Percentiles rank a stretch among this genome's conserved stretches.
Evolutionary conservation across 53 echinoderm and acorn worm species (phyloP).

Genomic region (Crossaster papposus): DNA sequence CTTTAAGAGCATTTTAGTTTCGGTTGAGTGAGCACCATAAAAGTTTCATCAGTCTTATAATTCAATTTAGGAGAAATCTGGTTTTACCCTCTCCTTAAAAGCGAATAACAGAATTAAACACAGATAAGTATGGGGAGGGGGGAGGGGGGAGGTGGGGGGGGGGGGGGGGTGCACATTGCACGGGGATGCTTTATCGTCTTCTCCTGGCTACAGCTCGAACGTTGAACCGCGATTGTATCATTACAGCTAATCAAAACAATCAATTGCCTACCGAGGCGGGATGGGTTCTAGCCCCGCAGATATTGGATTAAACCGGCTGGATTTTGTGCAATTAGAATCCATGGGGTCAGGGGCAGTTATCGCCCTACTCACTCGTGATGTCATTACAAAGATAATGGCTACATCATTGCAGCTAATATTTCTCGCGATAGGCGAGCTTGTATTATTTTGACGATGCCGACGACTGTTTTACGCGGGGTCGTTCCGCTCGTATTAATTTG

Average conservation of each 20-base stretch:
- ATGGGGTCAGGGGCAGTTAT: constrained; percentile 50
- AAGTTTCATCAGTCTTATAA: background rate
- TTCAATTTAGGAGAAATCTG: background rate
- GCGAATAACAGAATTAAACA: background rate
- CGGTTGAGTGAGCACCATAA: background rate
- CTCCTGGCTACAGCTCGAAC: background rate
- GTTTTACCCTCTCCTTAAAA: background rate
- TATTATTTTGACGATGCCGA: background rate
- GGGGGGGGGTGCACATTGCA: too few relatives aligned
- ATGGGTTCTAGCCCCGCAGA: constrained; percentile 21
- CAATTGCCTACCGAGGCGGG: constrained; percentile 15
- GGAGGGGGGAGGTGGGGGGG: background rate
- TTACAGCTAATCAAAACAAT: constrained; percentile 12
- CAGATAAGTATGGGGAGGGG: background rate
- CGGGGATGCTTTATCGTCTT: background rate
- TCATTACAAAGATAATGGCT: constrained; percentile 13
- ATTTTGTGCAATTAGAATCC: constrained; percentile 30
- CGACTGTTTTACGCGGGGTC: background rate
- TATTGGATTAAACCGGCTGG: constrained; percentile 40
- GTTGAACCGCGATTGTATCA: constrained; percentile 24
- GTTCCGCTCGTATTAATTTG: background rate
- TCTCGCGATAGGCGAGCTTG: background rate
- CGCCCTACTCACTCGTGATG: constrained; percentile 44
- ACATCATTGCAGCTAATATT: constrained; percentile 12
- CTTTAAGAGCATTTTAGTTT: background rate